Percentiles rank a stretch among this genome's conserved stretches.
Evolutionary conservation across 2,797 vertebrate species (phyloP).

Genomic region (Myotis pilosus): DNA sequence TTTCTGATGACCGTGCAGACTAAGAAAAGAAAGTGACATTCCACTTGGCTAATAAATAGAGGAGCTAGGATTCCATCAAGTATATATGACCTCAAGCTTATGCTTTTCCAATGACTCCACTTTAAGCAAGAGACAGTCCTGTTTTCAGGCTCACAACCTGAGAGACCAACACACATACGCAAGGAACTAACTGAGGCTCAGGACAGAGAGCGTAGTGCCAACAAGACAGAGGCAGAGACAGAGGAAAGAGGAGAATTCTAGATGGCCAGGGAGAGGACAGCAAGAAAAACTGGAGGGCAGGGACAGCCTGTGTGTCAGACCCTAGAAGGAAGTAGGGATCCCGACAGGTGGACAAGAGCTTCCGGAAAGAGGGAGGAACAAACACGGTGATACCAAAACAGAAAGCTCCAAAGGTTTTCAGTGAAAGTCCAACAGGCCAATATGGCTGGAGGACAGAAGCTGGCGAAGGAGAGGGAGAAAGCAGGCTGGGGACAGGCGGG

Average conservation of each 20-base stretch:
- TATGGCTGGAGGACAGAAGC: not conserved
- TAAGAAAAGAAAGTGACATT: conserved; percentile 3
- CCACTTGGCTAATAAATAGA: not conserved
- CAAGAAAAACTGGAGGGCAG: not conserved
- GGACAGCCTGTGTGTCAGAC: not conserved
- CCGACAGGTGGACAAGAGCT: not conserved
- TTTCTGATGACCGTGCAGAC: not conserved
- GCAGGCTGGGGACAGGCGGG: not conserved
- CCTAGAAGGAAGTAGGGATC: not conserved
- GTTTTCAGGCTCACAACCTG: not conserved
- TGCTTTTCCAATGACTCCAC: not conserved
- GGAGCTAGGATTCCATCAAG: not conserved
- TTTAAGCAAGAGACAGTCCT: not conserved
- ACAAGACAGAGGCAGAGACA: not conserved
- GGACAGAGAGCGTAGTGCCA: not conserved
- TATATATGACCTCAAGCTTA: not conserved
- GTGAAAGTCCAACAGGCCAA: not conserved
- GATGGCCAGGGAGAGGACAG: not conserved
- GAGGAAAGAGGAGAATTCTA: not conserved
- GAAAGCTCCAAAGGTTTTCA: not conserved
- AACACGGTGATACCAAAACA: not conserved
- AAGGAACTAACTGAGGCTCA: not conserved
- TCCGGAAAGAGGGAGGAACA: not conserved
- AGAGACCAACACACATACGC: not conserved
- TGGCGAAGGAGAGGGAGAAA: not conserved